A percentile compares a stretch with the other conserved stretches of the same genome.
Evolutionary conservation across 1,140 invertebrate genomes (phyloP).

Genomic region (Drosophila kurseongensis): DNA sequence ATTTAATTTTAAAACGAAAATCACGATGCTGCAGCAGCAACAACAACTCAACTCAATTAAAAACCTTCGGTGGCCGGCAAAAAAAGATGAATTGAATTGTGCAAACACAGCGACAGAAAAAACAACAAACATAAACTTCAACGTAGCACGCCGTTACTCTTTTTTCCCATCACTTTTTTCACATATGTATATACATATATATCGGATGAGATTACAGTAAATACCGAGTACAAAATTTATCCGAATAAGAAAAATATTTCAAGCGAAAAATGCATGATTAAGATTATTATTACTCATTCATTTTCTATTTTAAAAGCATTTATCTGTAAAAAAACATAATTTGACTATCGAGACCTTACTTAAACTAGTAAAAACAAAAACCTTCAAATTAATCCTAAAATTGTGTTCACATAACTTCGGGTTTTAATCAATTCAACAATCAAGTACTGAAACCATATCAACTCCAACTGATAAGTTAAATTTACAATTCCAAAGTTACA

Average conservation of each 20-base stretch:
- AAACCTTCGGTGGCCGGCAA: slow-evolving; percentile 56
- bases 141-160: slow-evolving; percentile 26
- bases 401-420: not conserved
- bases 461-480: slow-evolving; percentile 1
- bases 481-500: slow-evolving; percentile 16
- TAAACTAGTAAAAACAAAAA: too few species aligned
- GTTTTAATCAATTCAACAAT: not conserved
- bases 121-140: slow-evolving; percentile 39
- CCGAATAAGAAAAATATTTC: not conserved
- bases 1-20: slow-evolving; percentile 75
- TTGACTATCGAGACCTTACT: too few species aligned
- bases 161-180: slow-evolving; percentile 28
- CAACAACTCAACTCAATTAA: slow-evolving; percentile 73
- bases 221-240: slow-evolving; percentile 15
- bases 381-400: not conserved
- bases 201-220: slow-evolving; percentile 39
- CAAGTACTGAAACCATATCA: not conserved
- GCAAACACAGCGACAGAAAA: slow-evolving; percentile 38
- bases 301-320: too few species aligned
- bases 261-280: not conserved
- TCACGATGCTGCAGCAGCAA: slow-evolving; percentile 38
- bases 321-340: too few species aligned
- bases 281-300: not conserved
- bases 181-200: not conserved
- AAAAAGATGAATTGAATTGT: slow-evolving; percentile 53